Evolutionary conservation across 2,888 invertebrate species (phyloP).

Genomic region (Lochmaea capreae): DNA sequence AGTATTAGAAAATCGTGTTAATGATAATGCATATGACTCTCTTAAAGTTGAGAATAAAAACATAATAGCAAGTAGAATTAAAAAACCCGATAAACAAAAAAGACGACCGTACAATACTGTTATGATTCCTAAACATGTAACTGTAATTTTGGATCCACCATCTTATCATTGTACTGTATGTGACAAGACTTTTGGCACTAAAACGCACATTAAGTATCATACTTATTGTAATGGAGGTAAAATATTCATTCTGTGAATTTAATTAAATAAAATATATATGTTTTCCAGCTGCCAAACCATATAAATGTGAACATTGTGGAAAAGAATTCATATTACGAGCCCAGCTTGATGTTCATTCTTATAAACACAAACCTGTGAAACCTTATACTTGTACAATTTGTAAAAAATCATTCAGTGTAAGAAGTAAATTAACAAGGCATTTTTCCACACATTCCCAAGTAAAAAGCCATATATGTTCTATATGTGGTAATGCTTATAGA

Average conservation of each 20-base stretch:
- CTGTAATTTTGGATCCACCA: slow-evolving; percentile 65
- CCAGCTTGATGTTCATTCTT: slow-evolving; percentile 79
- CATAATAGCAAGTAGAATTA: slow-evolving; percentile 17
- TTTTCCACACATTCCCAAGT: slow-evolving; percentile 72
- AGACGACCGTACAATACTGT: slow-evolving; percentile 36
- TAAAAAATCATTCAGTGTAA: slow-evolving; percentile 76
- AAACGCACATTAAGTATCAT: slow-evolving; percentile 76
- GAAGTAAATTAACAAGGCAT: slow-evolving; percentile 78
- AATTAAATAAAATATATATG: neutral
- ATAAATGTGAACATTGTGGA: slow-evolving; percentile 67
- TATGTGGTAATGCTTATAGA: slow-evolving; percentile 74
- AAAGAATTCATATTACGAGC: slow-evolving; percentile 77
- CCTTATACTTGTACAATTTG: slow-evolving; percentile 74
- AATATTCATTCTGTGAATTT: slow-evolving; percentile 21
- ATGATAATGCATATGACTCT: slow-evolving; percentile 19
- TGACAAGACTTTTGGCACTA: slow-evolving; percentile 75
- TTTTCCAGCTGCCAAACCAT: slow-evolving; percentile 65
- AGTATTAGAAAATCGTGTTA: neutral
- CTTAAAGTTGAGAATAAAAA: slow-evolving; percentile 28
- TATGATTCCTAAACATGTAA: slow-evolving; percentile 58
- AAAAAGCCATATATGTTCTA: slow-evolving; percentile 69
- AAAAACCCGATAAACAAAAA: slow-evolving; percentile 33
- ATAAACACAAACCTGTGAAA: slow-evolving; percentile 74
- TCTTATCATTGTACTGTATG: slow-evolving; percentile 76
- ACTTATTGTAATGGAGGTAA: slow-evolving; percentile 71